Evolutionary conservation across 2,797 vertebrate genomes (phyloP), one percentile per base, ranked within the genome.

Genomic region (Craterocephalus amniculus): DNA sequence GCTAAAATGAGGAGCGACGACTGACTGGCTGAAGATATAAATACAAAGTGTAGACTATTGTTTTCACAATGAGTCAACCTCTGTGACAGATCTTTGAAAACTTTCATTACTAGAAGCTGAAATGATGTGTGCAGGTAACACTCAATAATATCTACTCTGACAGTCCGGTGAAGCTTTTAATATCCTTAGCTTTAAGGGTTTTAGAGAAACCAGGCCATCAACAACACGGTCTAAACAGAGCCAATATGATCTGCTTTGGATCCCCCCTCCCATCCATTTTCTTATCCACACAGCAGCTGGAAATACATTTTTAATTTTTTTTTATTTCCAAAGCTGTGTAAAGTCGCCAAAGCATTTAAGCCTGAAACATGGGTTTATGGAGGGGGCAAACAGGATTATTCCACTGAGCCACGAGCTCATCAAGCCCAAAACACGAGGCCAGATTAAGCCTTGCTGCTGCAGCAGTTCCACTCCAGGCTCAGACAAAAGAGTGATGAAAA

Each of bases 321-420:
- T 63, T 77, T 81, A 83, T 76, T 72, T 72, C 74, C 75, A 88
- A 83, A 90, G 84, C 88, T 11, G 72, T 68, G 81, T 87, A 88
- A 91, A 90, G 80, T 91, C 73, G 78, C 81, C 80, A 91, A 90
- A 90, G 87, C 78, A 57, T 64, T 77, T 89, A 88, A 88, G 86
- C 83, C 80, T 72, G 85, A 72, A 87, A 88, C 89, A 88, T 68
- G 72, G 83, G 82, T 80, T 91, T 89, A 90, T 75, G 67, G 72
- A 78, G 76, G 83, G 86, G 83, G 90, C 87, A 88, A 88, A 91
- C 86, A 83, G 88, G 88, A 87, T 92, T 89, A 90, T 88, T 90
- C 83, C 83, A 67, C 72, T 78, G 76, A 87, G 84, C 88, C 87
- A 85, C 75, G 1, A 78, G 80, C 89, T 89, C 90, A 89, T 91